A percentile compares a stretch with the other conserved stretches of the same genome.
Evolutionary conservation across 92 coral and sea anemone genomes (phyloP).

Genomic region (Zoanthus sansibaricus): DNA sequence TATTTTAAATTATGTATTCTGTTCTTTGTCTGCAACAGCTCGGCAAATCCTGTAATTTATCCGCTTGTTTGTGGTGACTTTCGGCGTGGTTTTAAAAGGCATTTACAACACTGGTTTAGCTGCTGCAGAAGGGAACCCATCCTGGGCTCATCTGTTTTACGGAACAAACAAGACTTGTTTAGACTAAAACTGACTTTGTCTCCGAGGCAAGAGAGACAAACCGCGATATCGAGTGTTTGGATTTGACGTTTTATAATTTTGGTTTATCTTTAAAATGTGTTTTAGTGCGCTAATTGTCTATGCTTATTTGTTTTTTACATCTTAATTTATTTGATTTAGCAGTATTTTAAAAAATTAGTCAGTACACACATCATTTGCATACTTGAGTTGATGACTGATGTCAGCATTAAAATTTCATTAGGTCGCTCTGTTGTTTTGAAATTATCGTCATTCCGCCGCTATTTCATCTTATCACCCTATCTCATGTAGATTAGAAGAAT

Average conservation of each 20-base stretch:
- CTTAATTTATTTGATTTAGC: not conserved
- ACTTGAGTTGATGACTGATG: too few relatives aligned
- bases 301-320: not conserved
- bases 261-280: not conserved
- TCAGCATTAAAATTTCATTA: too few relatives aligned
- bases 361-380: too few relatives aligned
- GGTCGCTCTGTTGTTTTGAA: too few relatives aligned
- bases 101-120: constrained; percentile 62
- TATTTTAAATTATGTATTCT: constrained; percentile 79
- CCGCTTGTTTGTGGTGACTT: constrained; percentile 88
- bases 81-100: constrained; percentile 87
- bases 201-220: constrained; percentile 7
- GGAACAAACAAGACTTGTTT: constrained; percentile 62
- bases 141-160: constrained; percentile 55
- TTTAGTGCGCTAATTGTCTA: not conserved
- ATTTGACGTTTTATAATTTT: not conserved
- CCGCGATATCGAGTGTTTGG: constrained; percentile 37
- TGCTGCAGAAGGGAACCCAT: constrained; percentile 20
- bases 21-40: constrained; percentile 87
- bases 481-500: too few relatives aligned
- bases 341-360: too few relatives aligned
- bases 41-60: constrained; percentile 93
- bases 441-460: too few relatives aligned
- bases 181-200: not conserved
- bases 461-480: too few relatives aligned